Conservation (phyloP, 2,888 invertebrate species). For the Galerucella pusilla region DNA sequence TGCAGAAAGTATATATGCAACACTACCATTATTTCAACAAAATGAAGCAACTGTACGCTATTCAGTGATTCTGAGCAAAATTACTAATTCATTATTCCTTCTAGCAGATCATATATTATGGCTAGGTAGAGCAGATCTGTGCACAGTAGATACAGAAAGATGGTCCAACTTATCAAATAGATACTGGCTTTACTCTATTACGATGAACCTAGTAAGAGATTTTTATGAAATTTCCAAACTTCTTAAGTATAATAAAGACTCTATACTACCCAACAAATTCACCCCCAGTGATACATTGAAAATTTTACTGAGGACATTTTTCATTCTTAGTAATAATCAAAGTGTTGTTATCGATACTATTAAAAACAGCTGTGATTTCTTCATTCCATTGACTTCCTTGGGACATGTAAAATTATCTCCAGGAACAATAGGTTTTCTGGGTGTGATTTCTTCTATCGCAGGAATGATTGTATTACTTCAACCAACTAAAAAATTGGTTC, state of each 20-base stretch:
- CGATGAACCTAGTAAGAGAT: conserved; percentile 84
- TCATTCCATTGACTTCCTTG: conserved; percentile 85
- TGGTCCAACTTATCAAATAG: conserved; percentile 81
- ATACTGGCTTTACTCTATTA: conserved; percentile 87
- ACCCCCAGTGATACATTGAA: conserved; percentile 45
- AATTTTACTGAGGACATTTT: conserved; percentile 52
- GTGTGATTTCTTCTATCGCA: conserved; percentile 83
- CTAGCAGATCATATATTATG: conserved; percentile 89
- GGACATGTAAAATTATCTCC: conserved; percentile 83
- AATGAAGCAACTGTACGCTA: conserved; percentile 77
- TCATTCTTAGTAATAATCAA: conserved; percentile 66
- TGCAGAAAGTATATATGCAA: conserved; percentile 81
- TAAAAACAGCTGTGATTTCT: conserved; percentile 88
- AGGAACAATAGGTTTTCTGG: conserved; percentile 80
- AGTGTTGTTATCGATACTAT: conserved; percentile 83
- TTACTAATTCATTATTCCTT: conserved; percentile 82
- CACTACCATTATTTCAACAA: conserved; percentile 77
- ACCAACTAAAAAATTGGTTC: conserved; percentile 81
- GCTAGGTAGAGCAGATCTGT: conserved; percentile 79
- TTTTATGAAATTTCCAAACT: conserved; percentile 83
- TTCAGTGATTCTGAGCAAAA: conserved; percentile 81
- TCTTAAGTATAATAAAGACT: conserved; percentile 66
- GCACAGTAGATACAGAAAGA: conserved; percentile 76
- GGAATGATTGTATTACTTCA: conserved; percentile 81
- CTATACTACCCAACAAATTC: conserved; percentile 50